These are phyloP conservation scores for Ceyx cyanopectus DNA, from an alignment of 2,113 vertebrate genomes.

Conservation along the genomic window DNA sequence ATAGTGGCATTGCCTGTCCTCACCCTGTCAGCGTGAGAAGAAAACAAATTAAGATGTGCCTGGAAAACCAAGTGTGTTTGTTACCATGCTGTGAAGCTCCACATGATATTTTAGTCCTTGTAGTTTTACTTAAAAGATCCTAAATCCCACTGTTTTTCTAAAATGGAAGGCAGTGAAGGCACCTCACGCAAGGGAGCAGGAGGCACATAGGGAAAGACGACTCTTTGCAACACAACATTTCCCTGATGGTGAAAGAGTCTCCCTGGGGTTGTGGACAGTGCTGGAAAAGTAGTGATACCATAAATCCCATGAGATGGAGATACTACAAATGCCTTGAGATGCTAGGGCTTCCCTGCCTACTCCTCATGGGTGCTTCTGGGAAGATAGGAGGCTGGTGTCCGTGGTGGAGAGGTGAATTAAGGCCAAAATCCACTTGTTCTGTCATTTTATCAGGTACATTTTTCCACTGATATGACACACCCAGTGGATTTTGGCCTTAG, in stretches of 20 bases:
- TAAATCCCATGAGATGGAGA: not conserved
- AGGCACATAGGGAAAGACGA: not conserved
- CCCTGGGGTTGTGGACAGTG: not conserved
- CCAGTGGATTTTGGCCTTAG: conserved; percentile 12
- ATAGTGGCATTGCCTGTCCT: not conserved
- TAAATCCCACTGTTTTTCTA: not conserved
- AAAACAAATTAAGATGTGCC: not conserved
- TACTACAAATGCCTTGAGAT: not conserved
- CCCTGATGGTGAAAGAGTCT: not conserved
- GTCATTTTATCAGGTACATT: conserved; percentile 7
- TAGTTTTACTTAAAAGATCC: not conserved
- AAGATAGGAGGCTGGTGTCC: not conserved
- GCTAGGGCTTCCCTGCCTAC: not conserved
- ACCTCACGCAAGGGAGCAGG: not conserved
- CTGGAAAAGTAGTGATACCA: not conserved
- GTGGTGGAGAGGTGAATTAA: not conserved
- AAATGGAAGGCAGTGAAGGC: rapidly evolving
- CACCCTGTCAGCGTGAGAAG: not conserved
- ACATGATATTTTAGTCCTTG: not conserved
- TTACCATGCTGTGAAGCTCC: not conserved
- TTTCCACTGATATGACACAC: conserved; percentile 3
- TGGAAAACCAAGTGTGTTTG: not conserved
- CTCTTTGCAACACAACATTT: not conserved
- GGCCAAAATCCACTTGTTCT: conserved; percentile 40
- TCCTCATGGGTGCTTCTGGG: not conserved